Evolutionary conservation across 2,888 invertebrate genomes (phyloP).

Genomic region (Apotomis betuletana): DNA sequence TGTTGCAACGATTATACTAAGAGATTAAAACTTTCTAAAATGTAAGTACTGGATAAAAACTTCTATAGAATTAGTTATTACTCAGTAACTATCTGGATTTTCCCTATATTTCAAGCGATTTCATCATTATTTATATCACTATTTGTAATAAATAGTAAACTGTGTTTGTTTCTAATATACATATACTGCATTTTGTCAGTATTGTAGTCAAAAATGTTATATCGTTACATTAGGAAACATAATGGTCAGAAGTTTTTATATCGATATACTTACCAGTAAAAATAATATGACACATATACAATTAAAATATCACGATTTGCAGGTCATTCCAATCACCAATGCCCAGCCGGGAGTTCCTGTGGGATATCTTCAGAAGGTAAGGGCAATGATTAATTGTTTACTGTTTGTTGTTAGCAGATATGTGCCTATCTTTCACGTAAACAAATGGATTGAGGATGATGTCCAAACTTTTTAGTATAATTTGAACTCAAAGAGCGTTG

Average conservation of each 20-base stretch:
- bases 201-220: too few species aligned
- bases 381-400: conserved; percentile 2
- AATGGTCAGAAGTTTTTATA: too few species aligned
- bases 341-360: conserved; percentile 90
- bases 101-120: conserved; percentile 11
- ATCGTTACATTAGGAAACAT: too few species aligned
- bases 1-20: background rate
- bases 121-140: conserved; percentile 4
- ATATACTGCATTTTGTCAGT: too few species aligned
- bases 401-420: background rate
- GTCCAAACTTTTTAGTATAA: background rate
- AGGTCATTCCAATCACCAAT: conserved; percentile 86
- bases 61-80: background rate
- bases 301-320: conserved; percentile 1
- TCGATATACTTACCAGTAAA: too few species aligned
- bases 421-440: too few species aligned
- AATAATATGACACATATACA: too few species aligned
- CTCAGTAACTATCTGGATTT: conserved; percentile 8
- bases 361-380: conserved; percentile 91
- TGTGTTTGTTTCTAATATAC: background rate
- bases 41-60: conserved; percentile 14
- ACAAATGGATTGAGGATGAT: background rate
- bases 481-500: too few species aligned
- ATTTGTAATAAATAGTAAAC: background rate
- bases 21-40: background rate